Evolutionary conservation across 2,888 invertebrate species (phyloP).

Genomic region (Callyntrura guangdongensis): DNA sequence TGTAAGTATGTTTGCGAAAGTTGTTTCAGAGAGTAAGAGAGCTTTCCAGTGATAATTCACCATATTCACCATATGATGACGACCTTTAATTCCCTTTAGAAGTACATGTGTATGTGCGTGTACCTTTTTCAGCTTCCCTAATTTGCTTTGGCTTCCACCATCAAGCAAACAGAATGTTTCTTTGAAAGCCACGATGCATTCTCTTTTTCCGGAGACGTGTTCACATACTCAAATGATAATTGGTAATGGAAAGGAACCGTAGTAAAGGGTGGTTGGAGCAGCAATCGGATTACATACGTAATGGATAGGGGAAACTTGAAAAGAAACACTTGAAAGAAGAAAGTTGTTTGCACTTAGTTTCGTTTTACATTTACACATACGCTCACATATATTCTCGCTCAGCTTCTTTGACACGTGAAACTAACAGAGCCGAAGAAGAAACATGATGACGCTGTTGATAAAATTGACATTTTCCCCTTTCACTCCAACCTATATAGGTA

Average conservation of each 20-base stretch:
- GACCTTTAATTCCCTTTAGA: too few species aligned
- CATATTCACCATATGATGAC: neutral
- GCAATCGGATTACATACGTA: neutral
- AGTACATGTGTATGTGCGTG: too few species aligned
- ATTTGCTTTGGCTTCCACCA: constrained; percentile 26
- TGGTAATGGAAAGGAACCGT: neutral
- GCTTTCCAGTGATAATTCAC: neutral
- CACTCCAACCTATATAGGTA: too few species aligned
- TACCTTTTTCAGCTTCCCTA: constrained; percentile 9
- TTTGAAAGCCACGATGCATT: neutral
- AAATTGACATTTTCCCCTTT: too few species aligned
- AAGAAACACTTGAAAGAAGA: too few species aligned
- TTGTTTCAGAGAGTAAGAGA: neutral
- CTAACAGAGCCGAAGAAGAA: too few species aligned
- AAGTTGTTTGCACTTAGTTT: too few species aligned
- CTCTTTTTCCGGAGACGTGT: constrained; percentile 1
- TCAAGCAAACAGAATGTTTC: neutral
- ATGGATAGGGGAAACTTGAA: too few species aligned
- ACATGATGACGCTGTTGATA: too few species aligned
- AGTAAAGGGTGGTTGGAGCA: neutral
- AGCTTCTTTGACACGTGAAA: too few species aligned
- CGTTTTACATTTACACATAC: too few species aligned
- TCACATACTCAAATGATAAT: constrained; percentile 46
- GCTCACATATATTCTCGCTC: too few species aligned
- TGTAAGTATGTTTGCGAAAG: neutral